Evolutionary conservation across 2,888 invertebrate genomes (phyloP), one percentile per base, ranked within the genome.

Genomic region (Drosophila melanosoma): DNA sequence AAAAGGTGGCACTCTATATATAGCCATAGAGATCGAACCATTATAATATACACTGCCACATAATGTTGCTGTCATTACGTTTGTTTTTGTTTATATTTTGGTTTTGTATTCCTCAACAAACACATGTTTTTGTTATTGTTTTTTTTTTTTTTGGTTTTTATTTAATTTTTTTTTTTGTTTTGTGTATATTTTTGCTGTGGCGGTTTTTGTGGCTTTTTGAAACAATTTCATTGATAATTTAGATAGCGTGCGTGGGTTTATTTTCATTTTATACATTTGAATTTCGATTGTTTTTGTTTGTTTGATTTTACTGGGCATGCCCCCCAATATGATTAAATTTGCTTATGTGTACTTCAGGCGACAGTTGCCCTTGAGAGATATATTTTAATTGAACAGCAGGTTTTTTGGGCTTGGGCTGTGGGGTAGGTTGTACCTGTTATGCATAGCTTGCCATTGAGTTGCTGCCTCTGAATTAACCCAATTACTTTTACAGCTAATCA

Each of bases 211-310:
- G 65, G 62, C 17, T 69, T 80, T 78, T 74, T 71, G 69, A 81
- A 81, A 82, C 71, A 74, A 77, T 79, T 81, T 82, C 80, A 82
- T 81, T 82, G 76, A 81, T 82, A 79, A 79, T 79, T 81, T 76
- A 69, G 79, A 80, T 87, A 80, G 81, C 81, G 78, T 71, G 67
- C 63, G 57, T 76, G 53, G 52, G 70, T 61, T 63, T 66, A 66
- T 58, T 59, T 64, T 53, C 29, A 26, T 32, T 17, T 45, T 36
- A 45, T 42, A 53, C 32, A 54, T 36, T 26, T 26, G 17, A 29
- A 38, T 32, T 49, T 56, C 40, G 57, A 52, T 56, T 62, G 65
- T 61, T 53, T 45, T 80, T 57, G 40, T 57, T 68, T 75, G 63
- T 74, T 79, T 69, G 66, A 71, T 52, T 76, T 64, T 29, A 45